Conservation (phyloP, 2,797 vertebrate genomes). For the Varecia variegata region DNA sequence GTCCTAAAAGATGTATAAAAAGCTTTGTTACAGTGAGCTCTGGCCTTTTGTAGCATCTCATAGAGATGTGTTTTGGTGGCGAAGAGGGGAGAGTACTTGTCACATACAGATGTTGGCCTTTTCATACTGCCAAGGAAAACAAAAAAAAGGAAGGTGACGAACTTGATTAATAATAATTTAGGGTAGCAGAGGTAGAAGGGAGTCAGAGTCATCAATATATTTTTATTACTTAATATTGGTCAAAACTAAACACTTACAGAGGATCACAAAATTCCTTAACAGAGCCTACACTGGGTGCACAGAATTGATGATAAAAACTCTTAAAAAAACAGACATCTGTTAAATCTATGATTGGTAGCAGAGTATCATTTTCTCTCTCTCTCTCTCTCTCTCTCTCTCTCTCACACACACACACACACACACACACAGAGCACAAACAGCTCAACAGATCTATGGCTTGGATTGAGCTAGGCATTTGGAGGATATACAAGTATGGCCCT, state of each 20-base stretch:
- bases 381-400: too few species aligned
- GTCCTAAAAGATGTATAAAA: not conserved
- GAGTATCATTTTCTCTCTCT: not conserved
- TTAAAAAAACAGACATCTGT: not conserved
- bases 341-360: not conserved
- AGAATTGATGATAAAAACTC: not conserved
- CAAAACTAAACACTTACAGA: not conserved
- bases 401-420: not conserved
- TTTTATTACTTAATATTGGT: not conserved
- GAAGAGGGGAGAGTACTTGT: not conserved
- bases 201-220: not conserved
- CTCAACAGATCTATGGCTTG: not conserved
- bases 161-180: not conserved
- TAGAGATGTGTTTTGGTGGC: not conserved
- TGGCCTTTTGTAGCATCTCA: not conserved
- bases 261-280: not conserved
- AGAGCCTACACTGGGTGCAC: not conserved
- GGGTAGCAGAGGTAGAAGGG: not conserved
- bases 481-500: not conserved
- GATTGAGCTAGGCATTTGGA: not conserved
- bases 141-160: not conserved
- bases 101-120: not conserved
- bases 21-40: not conserved
- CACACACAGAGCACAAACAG: rapidly evolving
- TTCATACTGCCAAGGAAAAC: not conserved